Percentiles rank a stretch among this genome's conserved stretches.
phyloP scores from a whole-genome alignment of 2,113 vertebrate species.

The Columba livia region DNA sequence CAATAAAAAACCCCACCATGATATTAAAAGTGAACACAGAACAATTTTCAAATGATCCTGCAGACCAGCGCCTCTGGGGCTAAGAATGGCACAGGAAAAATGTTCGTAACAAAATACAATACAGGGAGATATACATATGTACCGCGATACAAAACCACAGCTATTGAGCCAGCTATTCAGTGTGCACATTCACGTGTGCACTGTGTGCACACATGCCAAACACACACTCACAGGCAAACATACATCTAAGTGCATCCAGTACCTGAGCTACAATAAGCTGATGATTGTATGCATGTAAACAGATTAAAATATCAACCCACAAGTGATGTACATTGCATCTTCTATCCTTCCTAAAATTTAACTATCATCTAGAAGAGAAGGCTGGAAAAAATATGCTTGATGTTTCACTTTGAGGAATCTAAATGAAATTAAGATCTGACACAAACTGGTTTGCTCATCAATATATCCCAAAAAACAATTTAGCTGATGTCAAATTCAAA shows the following conservation, averaged over 20 bases:
- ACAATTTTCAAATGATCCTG: slow-evolving; percentile 6
- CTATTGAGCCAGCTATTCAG: background rate
- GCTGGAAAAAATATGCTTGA: background rate
- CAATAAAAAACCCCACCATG: background rate
- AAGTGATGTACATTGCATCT: background rate
- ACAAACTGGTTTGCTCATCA: background rate
- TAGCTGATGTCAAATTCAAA: slow-evolving; percentile 45
- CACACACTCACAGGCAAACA: background rate
- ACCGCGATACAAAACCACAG: background rate
- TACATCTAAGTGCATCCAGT: background rate
- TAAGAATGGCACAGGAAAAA: background rate
- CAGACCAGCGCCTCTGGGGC: slow-evolving; percentile 11
- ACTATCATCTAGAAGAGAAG: background rate
- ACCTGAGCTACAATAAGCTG: background rate
- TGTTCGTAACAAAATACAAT: background rate
- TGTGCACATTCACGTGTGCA: background rate
- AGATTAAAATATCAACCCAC: background rate
- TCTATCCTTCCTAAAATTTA: background rate
- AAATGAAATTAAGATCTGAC: background rate
- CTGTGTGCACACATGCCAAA: background rate
- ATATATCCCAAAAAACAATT: slow-evolving; percentile 11
- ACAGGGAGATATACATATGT: background rate
- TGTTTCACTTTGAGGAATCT: background rate
- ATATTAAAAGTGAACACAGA: slow-evolving; percentile 30
- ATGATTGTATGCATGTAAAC: background rate